A percentile compares a stretch with the other conserved stretches of the same genome.
phyloP scores from a whole-genome alignment of 1,140 invertebrate species.

The Mercenaria mercenaria region DNA sequence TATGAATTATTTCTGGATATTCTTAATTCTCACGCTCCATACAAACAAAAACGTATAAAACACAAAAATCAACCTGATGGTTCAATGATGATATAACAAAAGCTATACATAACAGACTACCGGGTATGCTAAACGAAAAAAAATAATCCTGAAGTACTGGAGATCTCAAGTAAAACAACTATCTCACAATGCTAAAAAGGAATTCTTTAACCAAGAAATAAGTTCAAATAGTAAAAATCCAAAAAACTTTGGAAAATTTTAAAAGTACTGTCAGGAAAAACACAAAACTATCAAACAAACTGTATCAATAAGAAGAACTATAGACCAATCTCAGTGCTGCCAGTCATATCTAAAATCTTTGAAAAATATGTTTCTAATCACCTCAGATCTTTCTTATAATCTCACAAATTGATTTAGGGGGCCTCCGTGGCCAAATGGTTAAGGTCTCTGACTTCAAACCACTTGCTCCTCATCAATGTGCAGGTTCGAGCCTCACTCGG shows the following conservation, averaged over 20 bases:
- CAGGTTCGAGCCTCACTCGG: too few relatives aligned
- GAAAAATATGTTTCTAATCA: too few relatives aligned
- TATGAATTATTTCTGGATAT: not conserved
- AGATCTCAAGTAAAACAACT: too few relatives aligned
- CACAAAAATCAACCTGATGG: constrained; percentile 11
- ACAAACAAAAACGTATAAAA: not conserved
- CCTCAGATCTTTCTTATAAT: too few relatives aligned
- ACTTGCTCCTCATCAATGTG: too few relatives aligned
- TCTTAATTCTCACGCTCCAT: not conserved
- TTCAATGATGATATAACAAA: not conserved
- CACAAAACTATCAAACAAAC: not conserved
- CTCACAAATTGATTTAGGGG: too few relatives aligned
- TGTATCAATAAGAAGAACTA: not conserved
- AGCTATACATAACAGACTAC: not conserved
- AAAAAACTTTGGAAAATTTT: not conserved
- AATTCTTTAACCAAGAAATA: not conserved
- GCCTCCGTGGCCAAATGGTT: too few relatives aligned
- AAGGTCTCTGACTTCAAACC: too few relatives aligned
- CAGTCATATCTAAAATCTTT: too few relatives aligned
- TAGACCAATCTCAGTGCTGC: not conserved
- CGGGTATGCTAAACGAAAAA: not conserved
- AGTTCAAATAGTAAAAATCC: not conserved
- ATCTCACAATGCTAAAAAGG: not conserved
- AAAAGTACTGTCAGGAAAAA: not conserved
- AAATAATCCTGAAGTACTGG: not conserved